These are phyloP conservation scores for Morpho helenor DNA, from an alignment of 2,888 invertebrate species.

Conservation along the genomic window DNA sequence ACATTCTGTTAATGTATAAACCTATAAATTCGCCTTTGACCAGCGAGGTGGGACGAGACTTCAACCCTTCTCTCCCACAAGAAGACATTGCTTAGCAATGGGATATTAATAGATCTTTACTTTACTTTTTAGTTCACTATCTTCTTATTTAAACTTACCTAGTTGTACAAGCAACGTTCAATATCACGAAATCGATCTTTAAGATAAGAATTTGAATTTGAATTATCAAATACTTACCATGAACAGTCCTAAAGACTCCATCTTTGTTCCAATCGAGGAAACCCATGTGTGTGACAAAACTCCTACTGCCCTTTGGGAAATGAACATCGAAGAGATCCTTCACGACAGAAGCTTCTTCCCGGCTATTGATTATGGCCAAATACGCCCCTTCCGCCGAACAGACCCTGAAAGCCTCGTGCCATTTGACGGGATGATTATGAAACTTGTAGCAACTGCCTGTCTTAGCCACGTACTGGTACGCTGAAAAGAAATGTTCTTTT, in stretches of 20 bases:
- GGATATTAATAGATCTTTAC: too few species aligned
- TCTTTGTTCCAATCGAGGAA: constrained; percentile 30
- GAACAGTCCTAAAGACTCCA: constrained; percentile 30
- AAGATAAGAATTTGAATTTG: too few species aligned
- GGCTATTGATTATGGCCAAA: constrained; percentile 24
- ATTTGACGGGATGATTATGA: constrained; percentile 6
- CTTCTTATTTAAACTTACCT: too few species aligned
- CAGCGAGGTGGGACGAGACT: too few species aligned
- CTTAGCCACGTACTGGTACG: not conserved
- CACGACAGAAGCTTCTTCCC: constrained; percentile 13
- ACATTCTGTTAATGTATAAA: too few species aligned
- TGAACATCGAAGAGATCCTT: constrained; percentile 18
- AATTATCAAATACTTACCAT: constrained; percentile 20
- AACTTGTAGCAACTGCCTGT: constrained; percentile 21
- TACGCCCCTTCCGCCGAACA: constrained; percentile 25
- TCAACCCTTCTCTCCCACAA: too few species aligned
- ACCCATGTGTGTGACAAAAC: constrained; percentile 9
- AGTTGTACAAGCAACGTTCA: too few species aligned
- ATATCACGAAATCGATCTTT: too few species aligned
- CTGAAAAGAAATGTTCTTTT: constrained; percentile 2
- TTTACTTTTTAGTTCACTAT: too few species aligned
- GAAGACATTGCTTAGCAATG: too few species aligned
- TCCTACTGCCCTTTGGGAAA: not conserved
- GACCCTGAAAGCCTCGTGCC: constrained; percentile 18
- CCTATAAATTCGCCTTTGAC: too few species aligned